These are phyloP conservation scores for Ormyrus nitidulus DNA, from an alignment of 2,888 invertebrate species.

Conservation along the genomic window DNA sequence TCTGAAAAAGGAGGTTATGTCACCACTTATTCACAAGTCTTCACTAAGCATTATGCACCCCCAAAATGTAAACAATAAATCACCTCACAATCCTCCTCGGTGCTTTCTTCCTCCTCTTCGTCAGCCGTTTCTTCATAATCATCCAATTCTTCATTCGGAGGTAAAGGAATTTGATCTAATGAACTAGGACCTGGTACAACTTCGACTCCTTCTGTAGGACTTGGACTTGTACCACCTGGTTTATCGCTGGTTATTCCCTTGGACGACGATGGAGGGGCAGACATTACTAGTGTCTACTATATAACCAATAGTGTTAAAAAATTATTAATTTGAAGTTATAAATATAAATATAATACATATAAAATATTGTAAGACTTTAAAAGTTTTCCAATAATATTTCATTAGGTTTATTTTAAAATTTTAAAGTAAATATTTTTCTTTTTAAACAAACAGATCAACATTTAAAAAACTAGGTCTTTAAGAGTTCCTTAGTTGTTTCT, in stretches of 20 bases:
- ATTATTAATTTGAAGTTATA: neutral
- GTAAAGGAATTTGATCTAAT: conserved; percentile 63
- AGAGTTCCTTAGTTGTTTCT: conserved; percentile 39
- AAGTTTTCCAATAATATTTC: no score
- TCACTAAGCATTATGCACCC: conserved; percentile 4
- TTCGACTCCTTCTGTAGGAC: conserved; percentile 71
- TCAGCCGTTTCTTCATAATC: conserved; percentile 70
- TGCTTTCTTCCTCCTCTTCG: conserved; percentile 71
- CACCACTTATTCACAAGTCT: conserved; percentile 26
- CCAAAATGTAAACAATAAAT: neutral
- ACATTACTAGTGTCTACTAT: conserved; percentile 67
- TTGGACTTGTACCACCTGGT: conserved; percentile 72
- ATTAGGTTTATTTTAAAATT: no score
- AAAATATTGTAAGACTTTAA: no score
- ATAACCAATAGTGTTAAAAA: conserved; percentile 7
- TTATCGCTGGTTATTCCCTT: conserved; percentile 70
- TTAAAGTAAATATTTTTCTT: no score
- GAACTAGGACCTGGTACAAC: conserved; percentile 71
- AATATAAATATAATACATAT: no score
- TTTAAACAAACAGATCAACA: neutral
- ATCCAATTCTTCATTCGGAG: conserved; percentile 67
- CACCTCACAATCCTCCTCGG: conserved; percentile 70
- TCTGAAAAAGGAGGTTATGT: conserved; percentile 60
- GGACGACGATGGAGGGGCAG: conserved; percentile 71
- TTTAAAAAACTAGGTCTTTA: conserved; percentile 35